Evolutionary conservation across 2,113 vertebrate species (phyloP).

Genomic region (Callionymus lyra): DNA sequence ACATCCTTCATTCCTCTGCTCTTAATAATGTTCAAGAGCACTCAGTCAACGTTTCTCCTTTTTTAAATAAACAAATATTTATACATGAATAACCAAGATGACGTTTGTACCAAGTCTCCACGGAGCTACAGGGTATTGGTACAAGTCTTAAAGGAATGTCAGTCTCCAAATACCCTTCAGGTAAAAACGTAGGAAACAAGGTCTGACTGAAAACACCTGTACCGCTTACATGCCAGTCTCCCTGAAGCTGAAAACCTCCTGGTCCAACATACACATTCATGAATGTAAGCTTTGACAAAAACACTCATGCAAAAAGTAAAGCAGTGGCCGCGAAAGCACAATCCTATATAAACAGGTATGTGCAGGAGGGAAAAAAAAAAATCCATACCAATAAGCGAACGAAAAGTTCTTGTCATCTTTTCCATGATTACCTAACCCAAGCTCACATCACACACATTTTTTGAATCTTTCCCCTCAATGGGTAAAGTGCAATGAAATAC

Average conservation of each 20-base stretch:
- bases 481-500: conserved; percentile 52
- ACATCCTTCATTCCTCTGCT: too few relatives aligned
- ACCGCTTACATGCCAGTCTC: conserved; percentile 34
- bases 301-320: conserved; percentile 35
- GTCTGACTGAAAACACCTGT: conserved; percentile 64
- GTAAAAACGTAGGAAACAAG: conserved; percentile 49
- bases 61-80: too few relatives aligned
- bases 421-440: conserved; percentile 24
- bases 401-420: conserved; percentile 40
- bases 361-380: conserved; percentile 17
- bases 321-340: too few relatives aligned
- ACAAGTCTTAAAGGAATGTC: conserved; percentile 51
- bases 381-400: conserved; percentile 8
- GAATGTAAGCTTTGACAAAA: conserved; percentile 46
- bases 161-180: conserved; percentile 49
- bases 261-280: conserved; percentile 53
- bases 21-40: too few relatives aligned
- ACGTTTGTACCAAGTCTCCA: conserved; percentile 14
- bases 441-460: conserved; percentile 33
- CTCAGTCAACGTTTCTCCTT: too few relatives aligned
- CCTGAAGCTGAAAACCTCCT: conserved; percentile 36
- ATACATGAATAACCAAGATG: neutral
- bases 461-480: conserved; percentile 35
- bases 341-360: conserved; percentile 8
- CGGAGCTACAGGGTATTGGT: conserved; percentile 21